Evolutionary conservation across 2,888 invertebrate species (phyloP), one percentile per base, ranked within the genome.

Genomic region (Meta bourneti): DNA sequence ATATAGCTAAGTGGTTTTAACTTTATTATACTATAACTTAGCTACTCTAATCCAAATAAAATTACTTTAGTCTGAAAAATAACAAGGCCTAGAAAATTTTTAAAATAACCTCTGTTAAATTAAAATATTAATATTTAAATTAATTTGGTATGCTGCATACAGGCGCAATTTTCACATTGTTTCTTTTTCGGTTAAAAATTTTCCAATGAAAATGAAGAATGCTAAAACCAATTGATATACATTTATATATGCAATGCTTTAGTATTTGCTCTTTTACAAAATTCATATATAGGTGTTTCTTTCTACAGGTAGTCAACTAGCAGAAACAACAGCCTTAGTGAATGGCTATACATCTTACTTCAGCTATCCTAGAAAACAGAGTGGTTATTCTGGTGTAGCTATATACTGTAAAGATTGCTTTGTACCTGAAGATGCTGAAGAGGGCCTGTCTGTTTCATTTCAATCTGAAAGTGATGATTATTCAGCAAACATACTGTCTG

Each of bases 301-400:
- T 72, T 87, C 70, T 80, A 94, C 94, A 96, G 95, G 95, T 49
- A 95, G 95, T 91, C 95, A 95, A 94, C 93, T 96, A 74, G 95
- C 95, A 94, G 95, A 95, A 92, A 93, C 94, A 0, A 94, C 94
- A 70, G 96, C 95, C 20, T 94, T 95, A 82, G 95, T 95, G n/a
- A 95, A 95, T 13, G 95, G 95, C 1, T 95, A 95, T 93, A 95
- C 94, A 84, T 95, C 95, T 0, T 96, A 95, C 94, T 96, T 95
- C 94, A 95, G 95, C 90, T 96, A 95, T 92, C 95, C 95, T 13
- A 94, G 94, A 87, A 95, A 94, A 87, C 94, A 94, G 93, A 94
- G 94, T 93, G 95, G 95, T n/a, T 96, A 96, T 93, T 95, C 95
- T 87, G 95, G 95, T 87, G 95, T 95, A 16, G 95, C 95, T n/a